Evolutionary conservation across 2,113 vertebrate genomes (phyloP), one percentile per base, ranked within the genome.

Genomic region (Trematomus loennbergii): DNA sequence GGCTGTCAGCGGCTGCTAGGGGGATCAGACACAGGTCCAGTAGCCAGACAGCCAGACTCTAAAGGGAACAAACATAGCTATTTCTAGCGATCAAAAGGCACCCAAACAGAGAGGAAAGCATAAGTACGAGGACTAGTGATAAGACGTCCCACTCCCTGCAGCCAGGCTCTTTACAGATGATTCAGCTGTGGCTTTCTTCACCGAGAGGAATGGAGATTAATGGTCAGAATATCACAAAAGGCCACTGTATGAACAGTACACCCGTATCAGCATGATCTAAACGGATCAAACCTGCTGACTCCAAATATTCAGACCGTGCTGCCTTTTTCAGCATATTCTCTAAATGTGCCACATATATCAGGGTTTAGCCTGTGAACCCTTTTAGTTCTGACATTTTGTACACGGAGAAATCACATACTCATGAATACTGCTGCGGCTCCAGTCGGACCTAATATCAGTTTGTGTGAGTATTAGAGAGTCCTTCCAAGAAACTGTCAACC

Each of bases 31-130:
- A 76, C 68, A 40, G 69, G 82, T 86, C 78, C 65, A 62, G 62
- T 22, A 63, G 46, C 43, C 66, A 83, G 76, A 87, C 46, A 79
- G 72, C 17, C 53, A 3, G 48, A 68, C 79, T 84, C 72, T 81
- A 45, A 84, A 67, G 65, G 48, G 74, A 83, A 87, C 78, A 77
- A 78, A 66, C 65, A 22, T n/a, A 15, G 80, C 79, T 83, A 76
- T 86, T 91, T 82, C 79, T n/a, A 81, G 74, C 72, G 68, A 83
- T 84, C 80, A 86, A 82, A 75, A 84, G 67, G 64, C 71, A 59
- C 9, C 50, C 16, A 25, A 58, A 83, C 12, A 33, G 57, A 45
- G 49, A 67, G 60, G 46, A 43, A 70, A 72, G 57, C n/a, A 17
- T 9, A 13, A 67, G 72, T 22, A 48, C 33, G 13, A 49, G 73